Percentiles rank a stretch among this genome's conserved stretches.
These are phyloP conservation scores for Trachurus trachurus DNA, from an alignment of 2,797 vertebrate genomes.

Conservation along the genomic window DNA sequence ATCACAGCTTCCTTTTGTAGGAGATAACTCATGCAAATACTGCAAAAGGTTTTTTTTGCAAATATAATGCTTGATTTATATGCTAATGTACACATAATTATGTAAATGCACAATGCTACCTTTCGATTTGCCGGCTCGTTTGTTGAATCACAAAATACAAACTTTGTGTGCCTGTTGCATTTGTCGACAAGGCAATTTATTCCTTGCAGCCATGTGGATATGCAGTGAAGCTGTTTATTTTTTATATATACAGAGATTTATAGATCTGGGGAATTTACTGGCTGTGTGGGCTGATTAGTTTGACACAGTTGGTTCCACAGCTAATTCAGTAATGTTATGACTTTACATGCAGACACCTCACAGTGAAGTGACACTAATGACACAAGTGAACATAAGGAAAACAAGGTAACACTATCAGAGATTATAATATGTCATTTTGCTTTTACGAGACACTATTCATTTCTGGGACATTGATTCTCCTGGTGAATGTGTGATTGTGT, in stretches of 20 bases:
- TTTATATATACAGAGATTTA: constrained; percentile 53
- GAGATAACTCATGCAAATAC: constrained; percentile 73
- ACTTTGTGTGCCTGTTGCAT: constrained; percentile 65
- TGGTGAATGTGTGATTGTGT: constrained; percentile 12
- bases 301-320: constrained; percentile 34
- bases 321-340: constrained; percentile 42
- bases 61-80: constrained; percentile 85
- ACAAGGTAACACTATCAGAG: constrained; percentile 29
- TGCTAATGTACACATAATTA: constrained; percentile 84
- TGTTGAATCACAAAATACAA: constrained; percentile 71
- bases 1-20: constrained; percentile 75
- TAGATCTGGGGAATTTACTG: constrained; percentile 33
- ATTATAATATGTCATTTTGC: constrained; percentile 22
- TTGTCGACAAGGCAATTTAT: constrained; percentile 52
- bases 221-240: constrained; percentile 50
- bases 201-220: constrained; percentile 36
- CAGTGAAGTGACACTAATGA: constrained; percentile 31
- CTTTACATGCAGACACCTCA: constrained; percentile 39
- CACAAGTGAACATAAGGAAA: constrained; percentile 28
- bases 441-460: constrained; percentile 17
- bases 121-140: constrained; percentile 73
- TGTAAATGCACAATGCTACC: constrained; percentile 77
- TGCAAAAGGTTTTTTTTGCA: constrained; percentile 55
- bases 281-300: constrained; percentile 41
- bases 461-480: background rate